Evolutionary conservation across 2,113 vertebrate genomes (phyloP).

Genomic region (Mormoops blainvillei): DNA sequence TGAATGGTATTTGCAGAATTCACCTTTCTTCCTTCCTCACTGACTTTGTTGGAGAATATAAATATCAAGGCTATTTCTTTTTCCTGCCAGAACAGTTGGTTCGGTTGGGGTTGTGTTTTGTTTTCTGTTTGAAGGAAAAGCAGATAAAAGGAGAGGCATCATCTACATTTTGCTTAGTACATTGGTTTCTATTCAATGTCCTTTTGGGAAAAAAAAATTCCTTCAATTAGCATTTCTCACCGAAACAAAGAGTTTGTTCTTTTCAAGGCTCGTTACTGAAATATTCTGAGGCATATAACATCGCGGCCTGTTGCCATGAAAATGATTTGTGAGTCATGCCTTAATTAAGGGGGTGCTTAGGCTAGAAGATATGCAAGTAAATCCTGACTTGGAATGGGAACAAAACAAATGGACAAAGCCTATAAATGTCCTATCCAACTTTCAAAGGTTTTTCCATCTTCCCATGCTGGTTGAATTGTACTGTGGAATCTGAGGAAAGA

Average conservation of each 20-base stretch:
- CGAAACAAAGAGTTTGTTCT: slow-evolving; percentile 48
- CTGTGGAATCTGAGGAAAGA: background rate
- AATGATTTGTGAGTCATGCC: background rate
- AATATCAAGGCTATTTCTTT: slow-evolving; percentile 24
- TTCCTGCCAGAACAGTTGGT: slow-evolving; percentile 43
- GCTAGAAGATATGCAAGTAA: slow-evolving; percentile 12
- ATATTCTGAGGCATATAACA: slow-evolving; percentile 9
- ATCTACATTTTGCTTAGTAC: slow-evolving; percentile 48
- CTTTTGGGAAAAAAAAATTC: background rate
- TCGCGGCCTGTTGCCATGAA: background rate
- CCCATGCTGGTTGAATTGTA: background rate
- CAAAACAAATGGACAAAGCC: background rate
- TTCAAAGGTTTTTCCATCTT: background rate
- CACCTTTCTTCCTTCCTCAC: slow-evolving; percentile 56
- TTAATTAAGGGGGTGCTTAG: slow-evolving; percentile 30
- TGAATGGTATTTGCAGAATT: background rate
- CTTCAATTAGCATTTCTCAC: slow-evolving; percentile 45
- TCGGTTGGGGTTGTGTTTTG: slow-evolving; percentile 35
- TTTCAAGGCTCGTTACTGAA: slow-evolving; percentile 12
- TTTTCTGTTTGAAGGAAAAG: slow-evolving; percentile 40
- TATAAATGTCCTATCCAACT: background rate
- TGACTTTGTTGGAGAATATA: background rate
- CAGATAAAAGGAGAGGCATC: background rate
- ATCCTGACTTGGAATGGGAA: background rate
- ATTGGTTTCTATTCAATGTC: slow-evolving; percentile 20